Evolutionary conservation across 2,797 vertebrate genomes (phyloP), one percentile per base, ranked within the genome.

Genomic region (Tangara arthus): DNA sequence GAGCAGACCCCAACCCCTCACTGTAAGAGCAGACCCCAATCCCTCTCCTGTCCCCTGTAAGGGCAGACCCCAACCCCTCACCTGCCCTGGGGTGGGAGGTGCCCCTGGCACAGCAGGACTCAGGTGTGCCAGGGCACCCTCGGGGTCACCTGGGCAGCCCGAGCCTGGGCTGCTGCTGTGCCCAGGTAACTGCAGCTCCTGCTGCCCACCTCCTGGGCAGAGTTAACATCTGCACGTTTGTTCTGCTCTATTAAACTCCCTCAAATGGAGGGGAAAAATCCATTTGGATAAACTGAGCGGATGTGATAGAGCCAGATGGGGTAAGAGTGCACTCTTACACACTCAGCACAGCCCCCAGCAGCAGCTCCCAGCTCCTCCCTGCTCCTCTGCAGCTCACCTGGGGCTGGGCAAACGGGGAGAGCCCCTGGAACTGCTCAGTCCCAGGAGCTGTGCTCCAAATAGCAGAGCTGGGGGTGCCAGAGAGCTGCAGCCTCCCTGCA

Each of bases 21-120:
- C 0, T 42, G 39, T 15, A 17, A 41, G 41, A 9, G 18, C 41
- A 42, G 8, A 42, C 42, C 44, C 44, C 44, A 23, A 19, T 4
- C 44, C 21, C 44, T 37, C 11, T 11, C 44, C 44, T 44, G 44
- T 7, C 22, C 44, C 21, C 44, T 3, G 3, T 6, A 3, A 22
- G 44, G 2, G 20, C 44, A 46, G 11, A 22, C 20, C 39, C 39
- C 39, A 39, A 15, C 11, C 37, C 37, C 37, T 39, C 37, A 12
- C 14, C 15, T 41, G 28, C 2, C 32, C 47, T 1, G 20, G 13
- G 24, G 7, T 0, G 1, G 61, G 56, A 2, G 0, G 4, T 0
- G 15, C 56, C 57, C 35, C 76, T 42, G 8, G 3, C n/a, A 17
- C 23, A 2, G 12, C 57, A 20, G 34, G 56, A 24, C 56, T 37